Evolutionary conservation across 2,888 invertebrate species (phyloP).

Genomic region (Megaustenia siamemsis): DNA sequence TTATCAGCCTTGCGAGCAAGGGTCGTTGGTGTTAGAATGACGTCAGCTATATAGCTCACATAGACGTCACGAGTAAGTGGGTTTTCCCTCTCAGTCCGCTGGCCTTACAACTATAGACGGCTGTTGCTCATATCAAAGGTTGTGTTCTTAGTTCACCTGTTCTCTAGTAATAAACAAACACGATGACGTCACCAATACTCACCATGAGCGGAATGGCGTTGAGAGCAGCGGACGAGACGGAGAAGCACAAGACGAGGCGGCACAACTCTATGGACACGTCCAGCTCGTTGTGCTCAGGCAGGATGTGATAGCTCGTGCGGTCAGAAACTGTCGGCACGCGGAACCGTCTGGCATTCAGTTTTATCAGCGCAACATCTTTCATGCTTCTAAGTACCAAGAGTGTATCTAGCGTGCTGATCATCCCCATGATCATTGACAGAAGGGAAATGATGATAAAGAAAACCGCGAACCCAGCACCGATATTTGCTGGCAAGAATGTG

Average conservation of each 20-base stretch:
- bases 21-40: too few relatives aligned
- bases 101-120: too few relatives aligned
- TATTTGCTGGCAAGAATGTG: constrained; percentile 64
- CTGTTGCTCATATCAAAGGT: too few relatives aligned
- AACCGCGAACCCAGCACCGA: constrained; percentile 65
- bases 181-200: constrained; percentile 56
- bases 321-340: constrained; percentile 58
- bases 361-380: constrained; percentile 64
- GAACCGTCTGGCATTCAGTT: constrained; percentile 67
- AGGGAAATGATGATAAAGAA: constrained; percentile 63
- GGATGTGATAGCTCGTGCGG: constrained; percentile 55
- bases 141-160: too few relatives aligned
- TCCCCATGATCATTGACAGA: constrained; percentile 59
- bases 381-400: constrained; percentile 65
- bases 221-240: constrained; percentile 59
- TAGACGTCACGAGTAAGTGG: too few relatives aligned
- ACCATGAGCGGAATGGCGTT: constrained; percentile 69
- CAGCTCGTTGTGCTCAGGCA: constrained; percentile 66
- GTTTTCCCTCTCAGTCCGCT: too few relatives aligned
- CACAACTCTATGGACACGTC: constrained; percentile 70
- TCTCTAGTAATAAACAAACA: background rate
- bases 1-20: too few relatives aligned
- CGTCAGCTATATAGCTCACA: too few relatives aligned
- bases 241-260: constrained; percentile 63
- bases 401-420: constrained; percentile 66